Base-by-base conservation (phyloP, 1,140 invertebrate species). In the Scaptodrosophila lebanonensis region DNA sequence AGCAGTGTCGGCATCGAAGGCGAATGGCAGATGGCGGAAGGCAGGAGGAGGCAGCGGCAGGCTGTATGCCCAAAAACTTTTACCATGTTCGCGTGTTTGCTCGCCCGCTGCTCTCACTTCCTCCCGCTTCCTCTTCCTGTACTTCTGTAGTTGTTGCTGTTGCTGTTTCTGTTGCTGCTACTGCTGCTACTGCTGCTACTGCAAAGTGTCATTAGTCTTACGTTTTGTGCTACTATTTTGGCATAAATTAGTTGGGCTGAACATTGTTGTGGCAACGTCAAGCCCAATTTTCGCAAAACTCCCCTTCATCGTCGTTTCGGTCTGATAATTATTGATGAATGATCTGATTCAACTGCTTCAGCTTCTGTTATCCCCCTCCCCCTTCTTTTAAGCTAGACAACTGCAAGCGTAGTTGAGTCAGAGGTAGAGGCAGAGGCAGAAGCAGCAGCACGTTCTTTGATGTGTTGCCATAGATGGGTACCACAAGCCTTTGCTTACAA, bases 141-240 rank as follows among this genome's bases (percentile, higher is more conserved):
- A 11, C 17, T 20, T 13, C 30, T 17, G 13, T 52, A 30, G 29
- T 13, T 32, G 20, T 8, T 13, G 44, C 30, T 17, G n/a, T 4
- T 39, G 54, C 53, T 58, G 53, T 49, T 52, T 44, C 56, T 42
- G n/a, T n/a, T 17, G 13, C 59, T 32, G 29, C 15, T 32, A 29
- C 11, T 13, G 44, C 30, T 17, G n/a, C 6, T 39, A 52, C 53
- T 58, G 53, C 43, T 52, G 53, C 56, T 42, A 75, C 58, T 82
- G 75, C 72, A 82, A 75, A 82, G 69, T 82, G 75, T 82, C 75
- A 82, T 82, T 82, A 82, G 75, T 82, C 76, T 82, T 69, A 3
- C 12, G 8, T 33, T 3, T 11, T 33, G 32, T 13, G 60, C 65
- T 65, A 65, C 54, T 61, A 59, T 64, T 68, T 68, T 68, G 66